Evolutionary conservation across 2,113 vertebrate species (phyloP), one percentile per base, ranked within the genome.

Genomic region (Festucalex cinctus): DNA sequence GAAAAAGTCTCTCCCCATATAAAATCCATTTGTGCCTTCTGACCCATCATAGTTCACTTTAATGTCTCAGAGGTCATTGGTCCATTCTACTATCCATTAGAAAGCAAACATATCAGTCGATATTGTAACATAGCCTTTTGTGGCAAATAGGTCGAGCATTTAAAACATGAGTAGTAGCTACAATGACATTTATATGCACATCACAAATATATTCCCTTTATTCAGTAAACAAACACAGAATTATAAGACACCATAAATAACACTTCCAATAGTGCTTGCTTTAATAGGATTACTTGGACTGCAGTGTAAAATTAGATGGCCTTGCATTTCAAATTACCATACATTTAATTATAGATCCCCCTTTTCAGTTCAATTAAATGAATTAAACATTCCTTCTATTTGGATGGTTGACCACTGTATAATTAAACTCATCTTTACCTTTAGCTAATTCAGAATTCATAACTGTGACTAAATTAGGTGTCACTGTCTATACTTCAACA

Each of bases 1-100:
- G 10, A 9, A 41, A 9, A 41, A 41, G 3, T 3, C 12, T 12
- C 9, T 12, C 39, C 10, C 39, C 39, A 41, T 41, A 41, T 32
- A 4, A 32, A 53, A 26, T 76, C 78, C 74, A 63, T 63, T 73
- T 74, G 78, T 9, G 66, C 60, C 56, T 77, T 83, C 69, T 75
- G 68, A 76, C 72, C 28, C 83, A 70, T 84, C 78, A 71, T 43
- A 43, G 64, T 76, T 81, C 73, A 56, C 74, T 78, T 75, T 66
- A 20, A 71, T 69, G 59, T 75, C 75, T 80, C 69, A 22, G 44
- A 60, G 64, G 35, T 61, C 69, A 59, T 43, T 51, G 9, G 22
- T 72, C 7, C 63, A 61, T 66, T 61, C 10, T n/a, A 26, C 43
- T 57, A 51, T 70, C 28, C 22, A 65, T 67, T 32, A 36, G 36